Base-by-base conservation (phyloP, 2,113 vertebrate genomes). In the Malaclemys terrapin region DNA sequence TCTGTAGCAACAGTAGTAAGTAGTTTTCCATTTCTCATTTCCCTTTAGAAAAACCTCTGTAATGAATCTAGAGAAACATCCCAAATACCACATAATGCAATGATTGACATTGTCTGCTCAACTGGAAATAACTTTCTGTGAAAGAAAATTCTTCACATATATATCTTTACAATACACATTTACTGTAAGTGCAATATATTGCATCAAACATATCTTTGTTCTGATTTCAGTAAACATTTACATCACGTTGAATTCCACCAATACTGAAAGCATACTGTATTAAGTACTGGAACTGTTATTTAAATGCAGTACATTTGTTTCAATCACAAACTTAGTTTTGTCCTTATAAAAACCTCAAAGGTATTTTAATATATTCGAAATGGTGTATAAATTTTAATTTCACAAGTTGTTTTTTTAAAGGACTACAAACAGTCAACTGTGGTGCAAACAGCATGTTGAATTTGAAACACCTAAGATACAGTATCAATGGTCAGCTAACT, bases 61-160 rank as follows among this genome's bases (percentile, higher is more conserved):
- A 91, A 54, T 87, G 9, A 75, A 84, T 82, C 82, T 90, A 81
- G 92, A 88, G 38, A 89, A 93, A 88, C 29, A 88, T 76, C 85
- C 57, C 27, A 88, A 93, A 82, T 86, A 65, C 1, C 13, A 84
- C 49, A 47, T 82, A 45, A 4, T 81, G 10, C 81, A 59, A 19
- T 45, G 16, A 83, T 17, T 45, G 42, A 29, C 3, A 42, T 90
- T 93, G 88, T 90, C 13, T 86, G 91, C 91, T 89, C 82, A 90
- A 47, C 3, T 91, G 85, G 80, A 85, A 0, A 9, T 78, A 31
- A 80, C 54, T 56, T 89, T 92, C 80, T 85, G 10, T 82, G 31
- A 42, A 88, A 29, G 53, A 78, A 91, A 87, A 79, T 38, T 91
- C 6, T 88, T 82, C 47, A 65, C 38, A 0, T 47, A 65, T 89